Evolutionary conservation across 2,113 vertebrate genomes (phyloP).

Genomic region (Natator depressus): DNA sequence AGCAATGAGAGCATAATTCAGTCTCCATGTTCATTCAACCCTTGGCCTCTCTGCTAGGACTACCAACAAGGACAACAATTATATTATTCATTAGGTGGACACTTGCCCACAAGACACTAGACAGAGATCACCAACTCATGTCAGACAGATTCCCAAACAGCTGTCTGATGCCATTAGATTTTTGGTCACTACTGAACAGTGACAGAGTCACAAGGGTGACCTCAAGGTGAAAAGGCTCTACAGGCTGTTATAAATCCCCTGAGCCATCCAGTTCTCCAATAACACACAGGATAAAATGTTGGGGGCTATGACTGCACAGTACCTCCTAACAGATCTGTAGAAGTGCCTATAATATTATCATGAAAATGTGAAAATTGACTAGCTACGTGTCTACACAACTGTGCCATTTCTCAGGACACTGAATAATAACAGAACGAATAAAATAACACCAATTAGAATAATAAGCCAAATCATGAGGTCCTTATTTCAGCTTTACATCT

Average conservation of each 20-base stretch:
- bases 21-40: slow-evolving; percentile 22
- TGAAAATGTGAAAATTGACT: background rate
- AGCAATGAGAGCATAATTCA: slow-evolving; percentile 1
- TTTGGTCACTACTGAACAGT: background rate
- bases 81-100: background rate
- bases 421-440: background rate
- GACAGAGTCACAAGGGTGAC: slow-evolving; percentile 19
- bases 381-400: background rate
- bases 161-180: slow-evolving; percentile 52
- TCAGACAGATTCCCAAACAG: slow-evolving; percentile 55
- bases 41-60: rapidly evolving
- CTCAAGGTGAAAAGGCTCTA: background rate
- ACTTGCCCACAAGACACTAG: background rate
- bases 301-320: background rate
- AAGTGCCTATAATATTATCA: background rate
- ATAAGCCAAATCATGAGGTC: background rate
- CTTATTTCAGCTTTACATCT: background rate
- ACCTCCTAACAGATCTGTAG: background rate
- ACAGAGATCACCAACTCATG: background rate
- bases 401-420: background rate
- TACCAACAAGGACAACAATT: background rate
- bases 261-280: background rate
- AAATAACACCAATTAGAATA: background rate
- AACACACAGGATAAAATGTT: background rate
- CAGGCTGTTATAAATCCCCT: background rate